Evolutionary conservation across 2,113 vertebrate species (phyloP), one percentile per base, ranked within the genome.

Genomic region (Corynorhinus townsendii): DNA sequence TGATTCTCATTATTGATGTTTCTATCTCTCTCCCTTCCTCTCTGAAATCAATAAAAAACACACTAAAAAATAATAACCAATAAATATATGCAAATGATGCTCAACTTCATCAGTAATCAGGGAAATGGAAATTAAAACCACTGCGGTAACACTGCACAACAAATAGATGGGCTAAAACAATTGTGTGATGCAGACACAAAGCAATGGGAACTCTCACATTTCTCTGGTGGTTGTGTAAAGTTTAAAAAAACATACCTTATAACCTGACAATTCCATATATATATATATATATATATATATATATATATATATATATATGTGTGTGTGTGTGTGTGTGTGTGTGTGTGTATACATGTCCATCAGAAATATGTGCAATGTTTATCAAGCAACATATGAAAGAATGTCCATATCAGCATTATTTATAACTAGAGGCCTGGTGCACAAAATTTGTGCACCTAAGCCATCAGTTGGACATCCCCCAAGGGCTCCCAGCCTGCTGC

Each of bases 71-170:
- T 54, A 43, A 43, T 43, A 19, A 54, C 52, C 17, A 54, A 64
- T 80, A 22, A 72, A 40, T 43, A 62, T 52, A 26, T 11, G 66
- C 52, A 88, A 88, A 82, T 43, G 43, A 64, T 81, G n/a, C 22
- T 69, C 15, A 35, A 59, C 26, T 73, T 96, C 47, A 66, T 80
- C 49, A 95, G 45, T 49, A 95, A 79, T 77, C 72, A 91, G 43
- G 28, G 73, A 38, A 94, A 89, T 54, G 52, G 49, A 90, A 94
- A 91, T 83, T 62, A 68, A 87, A 86, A 84, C 40, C 47, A 81
- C 0, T 3, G 84, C 72, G 24, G 47, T 88, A 64, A 75, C 47
- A 49, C 40, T 40, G 16, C 5, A 54, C 47, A 68, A 81, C 16
- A 59, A 71, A 75, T 7, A 81, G 71, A 64, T 28, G 47, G 45